Percentiles rank a stretch among this genome's conserved stretches.
Conservation (phyloP, 92 coral and sea anemone genomes). For the Phenganax stokvisi region DNA sequence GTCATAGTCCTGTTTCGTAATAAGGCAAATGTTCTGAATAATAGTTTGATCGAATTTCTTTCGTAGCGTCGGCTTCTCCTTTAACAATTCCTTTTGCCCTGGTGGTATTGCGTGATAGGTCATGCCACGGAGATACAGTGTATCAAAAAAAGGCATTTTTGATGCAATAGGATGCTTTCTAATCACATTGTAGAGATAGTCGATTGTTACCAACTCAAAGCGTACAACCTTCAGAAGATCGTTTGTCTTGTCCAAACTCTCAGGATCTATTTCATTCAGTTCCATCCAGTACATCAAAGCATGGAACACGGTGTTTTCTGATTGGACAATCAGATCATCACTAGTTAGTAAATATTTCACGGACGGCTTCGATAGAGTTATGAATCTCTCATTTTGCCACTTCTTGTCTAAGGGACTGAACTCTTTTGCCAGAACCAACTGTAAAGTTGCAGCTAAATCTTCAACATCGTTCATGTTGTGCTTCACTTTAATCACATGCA, state of each 20-base stretch:
- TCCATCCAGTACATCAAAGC: conserved; percentile 66
- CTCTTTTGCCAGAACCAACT: neutral
- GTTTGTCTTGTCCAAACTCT: neutral
- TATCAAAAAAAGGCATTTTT: neutral
- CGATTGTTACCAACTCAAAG: neutral
- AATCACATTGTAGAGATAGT: conserved; percentile 15
- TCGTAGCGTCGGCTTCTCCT: too few relatives aligned
- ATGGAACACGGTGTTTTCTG: conserved; percentile 86
- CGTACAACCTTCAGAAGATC: neutral
- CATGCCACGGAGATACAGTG: neutral
- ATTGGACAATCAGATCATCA: conserved; percentile 69
- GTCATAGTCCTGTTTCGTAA: too few relatives aligned
- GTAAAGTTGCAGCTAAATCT: conserved; percentile 12
- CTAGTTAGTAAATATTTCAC: conserved; percentile 2
- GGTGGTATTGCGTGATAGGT: neutral
- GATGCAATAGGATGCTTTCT: neutral
- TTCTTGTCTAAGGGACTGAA: conserved; percentile 14
- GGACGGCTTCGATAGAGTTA: neutral
- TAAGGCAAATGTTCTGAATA: too few relatives aligned
- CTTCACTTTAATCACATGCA: neutral
- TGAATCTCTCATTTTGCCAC: conserved; percentile 2
- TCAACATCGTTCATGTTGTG: conserved; percentile 12
- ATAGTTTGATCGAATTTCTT: too few relatives aligned
- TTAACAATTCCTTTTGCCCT: too few relatives aligned
- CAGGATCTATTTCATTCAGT: too few relatives aligned